Evolutionary conservation across 2,888 invertebrate species (phyloP), one percentile per base, ranked within the genome.

Genomic region (Acanthosoma haemorrhoidale): DNA sequence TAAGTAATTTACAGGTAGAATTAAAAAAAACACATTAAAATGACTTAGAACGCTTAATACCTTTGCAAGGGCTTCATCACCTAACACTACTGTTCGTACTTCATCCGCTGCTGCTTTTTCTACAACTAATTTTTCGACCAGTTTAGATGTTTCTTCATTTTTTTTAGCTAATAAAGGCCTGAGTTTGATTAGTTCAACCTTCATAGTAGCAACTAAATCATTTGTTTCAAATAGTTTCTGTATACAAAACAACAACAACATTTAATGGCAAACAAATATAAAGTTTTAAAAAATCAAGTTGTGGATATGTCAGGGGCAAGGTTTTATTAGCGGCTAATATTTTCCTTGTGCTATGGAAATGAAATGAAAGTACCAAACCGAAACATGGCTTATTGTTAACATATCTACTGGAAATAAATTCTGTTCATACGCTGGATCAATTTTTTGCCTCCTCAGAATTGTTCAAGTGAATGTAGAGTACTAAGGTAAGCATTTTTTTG

Each of bases 21-120:
- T n/a, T n/a, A n/a, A n/a, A n/a, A n/a, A n/a, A n/a, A n/a, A n/a
- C n/a, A 38, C 2, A 15, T 9, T 3, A 43, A 18, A 43, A 43
- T 13, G 11, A 36, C 11, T 31, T 9, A 25, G 32, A 9, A 61
- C 25, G n/a, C 21, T 25, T 64, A 73, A 73, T 78, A 88, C 88
- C 82, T 92, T 91, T 0, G 93, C 95, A 18, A 84, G 84, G 3
- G 89, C 88, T 80, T 96, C 94, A 75, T 96, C 95, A 51, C 85
- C 86, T 80, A 89, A 84, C 0, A 96, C 94, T 3, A 89, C 84
- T 70, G 84, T 84, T 71, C 91, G 86, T 0, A 93, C 94, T 79
- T 87, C 85, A 79, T 95, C 94, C 0, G 91, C 92, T 70, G 88
- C 87, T 70, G 85, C 86, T 77, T 92, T 92, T 78, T 95, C 93